Evolutionary conservation across 2,113 vertebrate species (phyloP), one percentile per base, ranked within the genome.

Genomic region (Epinephelus fuscoguttatus): DNA sequence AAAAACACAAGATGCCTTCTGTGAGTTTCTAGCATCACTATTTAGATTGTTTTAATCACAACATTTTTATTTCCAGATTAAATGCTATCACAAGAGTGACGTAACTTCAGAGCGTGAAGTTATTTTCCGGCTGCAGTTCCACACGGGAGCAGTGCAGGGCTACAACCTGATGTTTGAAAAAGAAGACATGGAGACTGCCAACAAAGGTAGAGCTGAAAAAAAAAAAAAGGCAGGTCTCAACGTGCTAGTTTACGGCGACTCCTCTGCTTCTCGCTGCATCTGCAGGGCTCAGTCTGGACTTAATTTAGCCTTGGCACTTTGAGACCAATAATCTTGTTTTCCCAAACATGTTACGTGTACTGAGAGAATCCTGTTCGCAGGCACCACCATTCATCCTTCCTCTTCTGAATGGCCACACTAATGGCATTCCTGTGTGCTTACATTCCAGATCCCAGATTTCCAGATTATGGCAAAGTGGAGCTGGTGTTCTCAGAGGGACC

Each of bases 41-140:
- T 49, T 75, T 37, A 6, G 8, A 25, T 2, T 61, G n/a, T 21
- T n/a, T 61, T 23, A 10, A 70, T 69, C 4, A 4, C 23, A 12
- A 8, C 42, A 3, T 71, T 66, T 76, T 40, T 70, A 0, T 78
- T 62, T 82, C 1, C 87, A 99, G 98, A 93, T 99, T 12, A 99
- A 99, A 79, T 99, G 98, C 89, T 99, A 98, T 59, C 97, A 98
- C 84, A 97, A 97, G 92, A 96, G 96, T 69, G 96, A 96, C 60
- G 83, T 92, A 23, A 94, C 96, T 0, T 93, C 96, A 45, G 97
- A 96, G 25, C 94, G 97, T 0, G 96, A 97, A 25, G 94, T 96
- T 4, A 75, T 99, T 83, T 99, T 99, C 94, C 96, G 96, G 30
- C 94, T 99, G 81, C 98, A 99, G 95, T 98, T 99, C 93, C 98